A percentile compares a stretch with the other conserved stretches of the same genome.
These are phyloP conservation scores for Dione juno DNA, from an alignment of 2,888 invertebrate species.

Conservation along the genomic window DNA sequence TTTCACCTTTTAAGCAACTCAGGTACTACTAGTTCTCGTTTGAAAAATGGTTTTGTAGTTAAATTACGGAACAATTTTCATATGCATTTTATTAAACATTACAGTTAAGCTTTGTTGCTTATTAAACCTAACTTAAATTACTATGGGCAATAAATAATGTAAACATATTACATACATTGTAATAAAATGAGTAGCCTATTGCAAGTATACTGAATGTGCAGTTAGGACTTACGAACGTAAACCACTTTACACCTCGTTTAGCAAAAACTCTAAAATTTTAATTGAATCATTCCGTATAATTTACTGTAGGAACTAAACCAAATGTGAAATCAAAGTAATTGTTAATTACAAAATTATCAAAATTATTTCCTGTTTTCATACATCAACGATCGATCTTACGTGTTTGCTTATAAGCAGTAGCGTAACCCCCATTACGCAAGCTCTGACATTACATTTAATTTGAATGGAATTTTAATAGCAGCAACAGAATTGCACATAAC, in stretches of 20 bases:
- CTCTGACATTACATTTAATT: slow-evolving; percentile 18
- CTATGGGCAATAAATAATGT: no score
- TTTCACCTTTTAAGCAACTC: no score
- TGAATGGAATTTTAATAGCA: slow-evolving; percentile 29
- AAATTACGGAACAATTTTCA: no score
- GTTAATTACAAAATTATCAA: slow-evolving; percentile 8
- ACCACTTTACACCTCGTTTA: not conserved
- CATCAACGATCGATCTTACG: slow-evolving; percentile 26
- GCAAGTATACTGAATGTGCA: not conserved
- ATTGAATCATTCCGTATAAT: slow-evolving; percentile 5
- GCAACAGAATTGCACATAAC: slow-evolving; percentile 12
- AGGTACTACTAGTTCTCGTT: no score
- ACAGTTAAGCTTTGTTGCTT: no score
- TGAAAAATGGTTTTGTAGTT: no score
- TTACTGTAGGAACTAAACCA: slow-evolving; percentile 14
- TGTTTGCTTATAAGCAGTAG: slow-evolving; percentile 11
- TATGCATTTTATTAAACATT: not conserved
- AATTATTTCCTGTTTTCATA: slow-evolving; percentile 27
- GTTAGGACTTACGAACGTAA: not conserved
- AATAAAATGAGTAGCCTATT: no score
- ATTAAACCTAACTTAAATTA: no score
- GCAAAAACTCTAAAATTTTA: slow-evolving; percentile 2
- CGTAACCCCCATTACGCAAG: slow-evolving; percentile 27
- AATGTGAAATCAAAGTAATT: slow-evolving; percentile 23
- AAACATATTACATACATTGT: no score